Evolutionary conservation across 2,888 invertebrate genomes (phyloP).

Genomic region (Pegoplata infirma): DNA sequence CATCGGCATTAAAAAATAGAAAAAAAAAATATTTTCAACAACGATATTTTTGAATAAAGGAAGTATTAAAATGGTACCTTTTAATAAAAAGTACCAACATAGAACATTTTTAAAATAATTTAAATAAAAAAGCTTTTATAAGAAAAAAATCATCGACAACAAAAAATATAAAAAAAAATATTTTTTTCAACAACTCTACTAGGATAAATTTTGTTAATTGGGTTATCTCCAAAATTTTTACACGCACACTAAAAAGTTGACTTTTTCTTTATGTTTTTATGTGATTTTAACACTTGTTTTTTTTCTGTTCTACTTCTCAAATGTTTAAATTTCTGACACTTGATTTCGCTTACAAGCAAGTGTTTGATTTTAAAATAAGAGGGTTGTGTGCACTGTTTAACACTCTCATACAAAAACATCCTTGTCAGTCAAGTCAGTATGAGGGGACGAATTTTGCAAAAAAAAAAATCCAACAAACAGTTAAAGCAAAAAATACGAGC

Average conservation of each 20-base stretch:
- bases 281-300: slow-evolving; percentile 21
- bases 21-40: no score
- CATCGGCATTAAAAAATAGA: no score
- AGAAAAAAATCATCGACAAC: no score
- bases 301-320: background rate
- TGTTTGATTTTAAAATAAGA: slow-evolving; percentile 55
- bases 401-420: slow-evolving; percentile 36
- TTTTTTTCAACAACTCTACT: no score
- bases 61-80: no score
- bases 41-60: no score
- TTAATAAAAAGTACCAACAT: no score
- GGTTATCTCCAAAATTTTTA: slow-evolving; percentile 2
- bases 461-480: slow-evolving; percentile 4
- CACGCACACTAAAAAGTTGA: background rate
- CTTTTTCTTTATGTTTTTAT: slow-evolving; percentile 14
- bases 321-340: slow-evolving; percentile 43
- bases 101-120: no score
- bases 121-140: no score
- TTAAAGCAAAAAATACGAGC: slow-evolving; percentile 17
- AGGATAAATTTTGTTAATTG: slow-evolving; percentile 18
- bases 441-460: slow-evolving; percentile 40
- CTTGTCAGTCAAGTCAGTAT: slow-evolving; percentile 12
- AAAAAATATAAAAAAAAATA: no score
- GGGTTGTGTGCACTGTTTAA: slow-evolving; percentile 52
- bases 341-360: slow-evolving; percentile 41